Evolutionary conservation across 2,888 invertebrate genomes (phyloP).

Genomic region (Masnerella sp.): DNA sequence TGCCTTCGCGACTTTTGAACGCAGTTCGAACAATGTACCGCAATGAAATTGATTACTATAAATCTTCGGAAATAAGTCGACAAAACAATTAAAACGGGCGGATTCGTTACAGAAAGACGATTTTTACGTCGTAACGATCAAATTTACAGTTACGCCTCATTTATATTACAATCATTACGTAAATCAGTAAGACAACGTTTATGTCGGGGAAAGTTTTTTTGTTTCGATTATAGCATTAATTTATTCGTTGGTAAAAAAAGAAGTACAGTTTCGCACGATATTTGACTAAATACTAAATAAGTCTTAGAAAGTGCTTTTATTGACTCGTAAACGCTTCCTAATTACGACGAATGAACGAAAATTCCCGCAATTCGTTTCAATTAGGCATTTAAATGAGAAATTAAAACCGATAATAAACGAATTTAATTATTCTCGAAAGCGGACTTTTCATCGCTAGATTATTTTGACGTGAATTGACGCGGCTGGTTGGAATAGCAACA

Average conservation of each 20-base stretch:
- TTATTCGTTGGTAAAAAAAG: neutral
- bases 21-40: constrained; percentile 27
- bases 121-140: constrained; percentile 13
- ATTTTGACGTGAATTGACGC: too few species aligned
- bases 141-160: constrained; percentile 5
- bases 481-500: constrained; percentile 1
- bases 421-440: too few species aligned
- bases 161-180: constrained; percentile 7
- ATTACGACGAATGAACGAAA: too few species aligned
- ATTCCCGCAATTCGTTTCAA: too few species aligned
- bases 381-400: too few species aligned
- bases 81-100: constrained; percentile 17
- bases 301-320: neutral
- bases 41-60: constrained; percentile 41
- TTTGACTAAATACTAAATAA: too few species aligned
- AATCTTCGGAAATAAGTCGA: constrained; percentile 34
- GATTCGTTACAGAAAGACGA: constrained; percentile 11
- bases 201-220: constrained; percentile 17
- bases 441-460: too few species aligned
- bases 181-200: constrained; percentile 8
- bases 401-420: too few species aligned
- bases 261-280: too few species aligned
- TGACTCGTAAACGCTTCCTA: neutral
- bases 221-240: constrained; percentile 9
- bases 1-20: constrained; percentile 37